These are phyloP conservation scores for Patella pellucida DNA, from an alignment of 2,888 invertebrate species.

Conservation along the genomic window DNA sequence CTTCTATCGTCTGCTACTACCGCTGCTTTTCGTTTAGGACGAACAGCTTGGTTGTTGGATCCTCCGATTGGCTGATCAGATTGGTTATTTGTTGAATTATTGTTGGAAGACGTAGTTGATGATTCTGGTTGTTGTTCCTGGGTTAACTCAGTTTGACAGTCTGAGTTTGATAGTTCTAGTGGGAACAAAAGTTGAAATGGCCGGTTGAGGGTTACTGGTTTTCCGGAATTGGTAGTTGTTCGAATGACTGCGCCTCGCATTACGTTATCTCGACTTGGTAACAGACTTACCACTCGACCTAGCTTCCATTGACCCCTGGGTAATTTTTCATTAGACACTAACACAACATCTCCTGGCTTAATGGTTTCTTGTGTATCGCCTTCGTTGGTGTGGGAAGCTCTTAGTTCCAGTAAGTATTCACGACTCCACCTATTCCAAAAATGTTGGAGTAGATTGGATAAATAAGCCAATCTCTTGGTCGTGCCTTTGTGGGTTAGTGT, in stretches of 20 bases:
- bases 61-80: too few relatives aligned
- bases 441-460: too few relatives aligned
- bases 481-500: neutral
- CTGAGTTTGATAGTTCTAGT: neutral
- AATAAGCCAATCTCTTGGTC: neutral
- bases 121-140: neutral
- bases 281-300: neutral
- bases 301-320: neutral
- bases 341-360: neutral
- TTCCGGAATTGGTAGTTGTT: neutral
- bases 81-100: neutral
- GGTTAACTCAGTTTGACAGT: neutral
- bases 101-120: neutral
- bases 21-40: neutral
- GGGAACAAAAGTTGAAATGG: neutral
- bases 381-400: too few relatives aligned
- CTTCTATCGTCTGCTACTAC: neutral
- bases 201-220: neutral
- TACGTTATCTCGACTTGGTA: neutral
- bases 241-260: neutral
- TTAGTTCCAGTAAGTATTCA: too few relatives aligned
- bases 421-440: too few relatives aligned
- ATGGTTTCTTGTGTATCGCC: neutral
- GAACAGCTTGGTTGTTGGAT: too few relatives aligned
- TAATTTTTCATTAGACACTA: neutral